Percentiles rank a stretch among this genome's conserved stretches.
Conservation (phyloP, 2,888 invertebrate species). For the Crossocerus cetratus region DNA sequence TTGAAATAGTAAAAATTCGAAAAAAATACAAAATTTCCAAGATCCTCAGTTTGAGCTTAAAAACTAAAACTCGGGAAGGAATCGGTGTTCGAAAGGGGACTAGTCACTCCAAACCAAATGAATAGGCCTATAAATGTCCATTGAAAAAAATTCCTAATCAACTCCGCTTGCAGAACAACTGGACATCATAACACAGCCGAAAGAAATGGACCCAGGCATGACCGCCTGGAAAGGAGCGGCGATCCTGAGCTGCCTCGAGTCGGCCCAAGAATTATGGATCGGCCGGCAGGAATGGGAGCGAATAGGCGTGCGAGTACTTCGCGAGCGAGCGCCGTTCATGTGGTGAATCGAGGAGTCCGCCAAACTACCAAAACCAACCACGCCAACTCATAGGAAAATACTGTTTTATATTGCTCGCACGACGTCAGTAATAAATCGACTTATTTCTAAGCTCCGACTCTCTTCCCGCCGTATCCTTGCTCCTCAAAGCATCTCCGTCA, state of each 20-base stretch:
- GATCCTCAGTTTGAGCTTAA: too few species aligned
- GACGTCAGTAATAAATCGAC: not conserved
- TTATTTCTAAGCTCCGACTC: not conserved
- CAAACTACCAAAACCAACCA: not conserved
- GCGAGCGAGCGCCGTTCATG: slow-evolving; percentile 95
- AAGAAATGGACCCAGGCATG: slow-evolving; percentile 94
- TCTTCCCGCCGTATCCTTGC: not conserved
- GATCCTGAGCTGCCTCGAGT: slow-evolving; percentile 94
- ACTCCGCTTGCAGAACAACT: slow-evolving; percentile 81
- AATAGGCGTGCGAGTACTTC: slow-evolving; percentile 88
- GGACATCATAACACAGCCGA: slow-evolving; percentile 93
- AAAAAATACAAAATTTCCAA: too few species aligned
- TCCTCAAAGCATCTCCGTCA: slow-evolving; percentile 60
- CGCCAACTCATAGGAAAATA: too few species aligned
- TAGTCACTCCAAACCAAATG: too few species aligned
- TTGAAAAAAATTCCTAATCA: not conserved
- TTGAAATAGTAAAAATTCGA: not conserved
- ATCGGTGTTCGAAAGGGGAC: too few species aligned
- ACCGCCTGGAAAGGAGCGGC: slow-evolving; percentile 97
- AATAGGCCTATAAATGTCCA: too few species aligned
- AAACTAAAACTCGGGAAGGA: too few species aligned
- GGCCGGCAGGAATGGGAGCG: slow-evolving; percentile 90
- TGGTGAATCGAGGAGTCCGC: slow-evolving; percentile 79
- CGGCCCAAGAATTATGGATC: slow-evolving; percentile 96
- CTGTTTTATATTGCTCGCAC: slow-evolving; percentile 10